These are phyloP conservation scores for Dermatophagoides farinae DNA, from an alignment of 1,140 invertebrate genomes.

Conservation along the genomic window DNA sequence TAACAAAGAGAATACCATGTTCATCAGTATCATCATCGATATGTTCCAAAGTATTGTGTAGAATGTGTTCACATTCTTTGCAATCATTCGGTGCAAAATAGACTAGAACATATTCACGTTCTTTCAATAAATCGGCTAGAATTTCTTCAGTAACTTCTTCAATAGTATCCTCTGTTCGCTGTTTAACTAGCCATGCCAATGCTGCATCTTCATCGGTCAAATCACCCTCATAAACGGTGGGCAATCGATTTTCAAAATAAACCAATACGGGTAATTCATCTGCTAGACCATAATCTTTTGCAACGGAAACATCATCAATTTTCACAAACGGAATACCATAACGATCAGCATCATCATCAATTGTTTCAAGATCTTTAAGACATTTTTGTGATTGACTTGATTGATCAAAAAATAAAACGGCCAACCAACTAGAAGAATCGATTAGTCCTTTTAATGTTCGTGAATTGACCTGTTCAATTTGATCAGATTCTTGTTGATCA, in stretches of 20 bases:
- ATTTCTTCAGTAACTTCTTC: slow-evolving; percentile 46
- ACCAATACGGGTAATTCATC: slow-evolving; percentile 22
- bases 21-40: slow-evolving; percentile 79
- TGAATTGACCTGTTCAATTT: slow-evolving; percentile 83
- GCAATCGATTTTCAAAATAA: slow-evolving; percentile 22
- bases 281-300: slow-evolving; percentile 21
- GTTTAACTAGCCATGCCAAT: slow-evolving; percentile 64
- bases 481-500: slow-evolving; percentile 68
- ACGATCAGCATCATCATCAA: slow-evolving; percentile 23
- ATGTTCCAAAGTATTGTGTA: slow-evolving; percentile 49
- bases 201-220: slow-evolving; percentile 76
- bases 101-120: slow-evolving; percentile 22
- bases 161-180: slow-evolving; percentile 72
- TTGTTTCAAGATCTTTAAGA: slow-evolving; percentile 26
- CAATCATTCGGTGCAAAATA: slow-evolving; percentile 23
- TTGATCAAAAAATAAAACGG: slow-evolving; percentile 39
- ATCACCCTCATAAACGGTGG: slow-evolving; percentile 34
- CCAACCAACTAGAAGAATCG: slow-evolving; percentile 75
- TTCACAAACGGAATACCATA: slow-evolving; percentile 23
- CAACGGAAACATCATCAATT: slow-evolving; percentile 22
- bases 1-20: slow-evolving; percentile 66
- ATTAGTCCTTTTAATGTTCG: slow-evolving; percentile 68
- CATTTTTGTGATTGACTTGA: slow-evolving; percentile 19
- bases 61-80: slow-evolving; percentile 19
- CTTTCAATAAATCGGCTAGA: slow-evolving; percentile 21